phyloP scores from a whole-genome alignment of 23 tunicate genomes.

The Halocynthia aurantium region DNA sequence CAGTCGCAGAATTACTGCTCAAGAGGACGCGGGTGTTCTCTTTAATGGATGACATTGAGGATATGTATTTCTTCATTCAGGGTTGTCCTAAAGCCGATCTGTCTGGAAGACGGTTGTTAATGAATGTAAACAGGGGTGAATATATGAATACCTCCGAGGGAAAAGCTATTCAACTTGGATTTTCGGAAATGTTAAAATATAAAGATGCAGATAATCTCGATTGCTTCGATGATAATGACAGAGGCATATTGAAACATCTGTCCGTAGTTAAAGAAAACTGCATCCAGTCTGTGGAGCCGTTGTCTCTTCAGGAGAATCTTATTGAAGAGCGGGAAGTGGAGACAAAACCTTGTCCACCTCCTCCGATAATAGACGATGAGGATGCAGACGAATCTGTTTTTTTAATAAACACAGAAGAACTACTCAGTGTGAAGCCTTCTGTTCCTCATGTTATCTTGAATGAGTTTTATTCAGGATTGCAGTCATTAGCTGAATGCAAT shows the following conservation, averaged over 20 bases:
- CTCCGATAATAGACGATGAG: slow-evolving; percentile 15
- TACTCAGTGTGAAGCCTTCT: slow-evolving; percentile 11
- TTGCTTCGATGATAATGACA: too few species aligned
- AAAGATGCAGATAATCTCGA: too few species aligned
- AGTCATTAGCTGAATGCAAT: too few species aligned
- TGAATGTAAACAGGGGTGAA: neutral
- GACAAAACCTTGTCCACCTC: slow-evolving; percentile 14
- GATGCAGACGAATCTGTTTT: slow-evolving; percentile 16
- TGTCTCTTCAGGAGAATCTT: too few species aligned
- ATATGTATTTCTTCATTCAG: slow-evolving; percentile 20
- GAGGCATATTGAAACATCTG: too few species aligned
- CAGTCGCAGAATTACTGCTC: slow-evolving; percentile 6
- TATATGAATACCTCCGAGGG: slow-evolving; percentile 18
- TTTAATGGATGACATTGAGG: slow-evolving; percentile 24
- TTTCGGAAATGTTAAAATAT: neutral
- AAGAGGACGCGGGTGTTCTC: neutral
- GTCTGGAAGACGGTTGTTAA: slow-evolving; percentile 5
- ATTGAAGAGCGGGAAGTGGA: too few species aligned
- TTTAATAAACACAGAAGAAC: slow-evolving; percentile 18
- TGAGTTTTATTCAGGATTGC: too few species aligned
- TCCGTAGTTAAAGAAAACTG: too few species aligned
- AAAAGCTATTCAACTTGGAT: neutral
- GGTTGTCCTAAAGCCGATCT: slow-evolving; percentile 4
- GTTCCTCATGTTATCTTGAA: neutral
- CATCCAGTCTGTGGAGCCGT: too few species aligned